phyloP scores from a whole-genome alignment of 2,888 invertebrate genomes.

The Subacronicta megacephala region DNA sequence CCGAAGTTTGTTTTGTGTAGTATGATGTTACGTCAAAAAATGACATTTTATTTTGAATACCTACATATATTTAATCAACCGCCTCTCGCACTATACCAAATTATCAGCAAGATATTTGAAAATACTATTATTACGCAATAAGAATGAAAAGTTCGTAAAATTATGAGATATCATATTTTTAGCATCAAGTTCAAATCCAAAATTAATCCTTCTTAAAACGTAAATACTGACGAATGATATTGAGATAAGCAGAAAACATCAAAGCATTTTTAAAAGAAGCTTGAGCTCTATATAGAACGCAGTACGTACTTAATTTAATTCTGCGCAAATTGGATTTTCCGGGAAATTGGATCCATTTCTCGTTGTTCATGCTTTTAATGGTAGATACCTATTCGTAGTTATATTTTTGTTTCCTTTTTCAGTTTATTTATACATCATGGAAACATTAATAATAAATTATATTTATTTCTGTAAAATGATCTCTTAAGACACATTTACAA shows the following conservation, averaged over 20 bases:
- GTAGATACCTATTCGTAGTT: slow-evolving; percentile 2
- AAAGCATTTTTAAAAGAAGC: slow-evolving; percentile 15
- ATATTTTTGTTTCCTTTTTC: neutral
- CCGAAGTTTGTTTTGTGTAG: neutral
- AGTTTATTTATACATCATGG: neutral
- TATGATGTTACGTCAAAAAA: no score
- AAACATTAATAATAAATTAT: no score
- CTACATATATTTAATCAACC: no score
- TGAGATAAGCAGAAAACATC: slow-evolving; percentile 14
- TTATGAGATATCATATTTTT: no score
- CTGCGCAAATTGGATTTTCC: slow-evolving; percentile 35
- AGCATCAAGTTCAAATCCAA: neutral
- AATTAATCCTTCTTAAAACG: neutral
- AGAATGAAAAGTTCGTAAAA: no score
- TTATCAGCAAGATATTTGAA: no score
- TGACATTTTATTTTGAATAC: no score
- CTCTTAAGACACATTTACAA: no score
- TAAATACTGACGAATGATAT: slow-evolving; percentile 3
- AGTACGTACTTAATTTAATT: slow-evolving; percentile 34
- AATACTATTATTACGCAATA: no score
- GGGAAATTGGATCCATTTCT: slow-evolving; percentile 29
- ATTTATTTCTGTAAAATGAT: no score
- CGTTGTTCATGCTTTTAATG: slow-evolving; percentile 10
- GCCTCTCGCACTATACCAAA: no score
- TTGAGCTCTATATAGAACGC: slow-evolving; percentile 2